These are phyloP conservation scores for Oikopleura dioica DNA, from an alignment of 23 tunicate species.

Conservation along the genomic window DNA sequence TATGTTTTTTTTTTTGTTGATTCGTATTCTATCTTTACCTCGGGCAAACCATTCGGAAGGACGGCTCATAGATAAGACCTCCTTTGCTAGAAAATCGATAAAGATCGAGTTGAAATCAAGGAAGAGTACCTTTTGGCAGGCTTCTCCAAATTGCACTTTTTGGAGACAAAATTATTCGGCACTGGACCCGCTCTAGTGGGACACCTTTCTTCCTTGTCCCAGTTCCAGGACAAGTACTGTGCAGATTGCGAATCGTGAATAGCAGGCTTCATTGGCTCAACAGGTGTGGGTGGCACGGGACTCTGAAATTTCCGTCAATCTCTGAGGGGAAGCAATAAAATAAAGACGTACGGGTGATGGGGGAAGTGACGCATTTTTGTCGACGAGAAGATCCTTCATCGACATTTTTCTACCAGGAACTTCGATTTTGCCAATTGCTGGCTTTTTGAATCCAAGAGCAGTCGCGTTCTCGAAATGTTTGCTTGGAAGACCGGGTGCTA, in stretches of 20 bases:
- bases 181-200: constrained; percentile 6
- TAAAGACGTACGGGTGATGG: too few relatives aligned
- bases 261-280: neutral
- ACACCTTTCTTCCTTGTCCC: neutral
- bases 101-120: too few relatives aligned
- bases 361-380: neutral
- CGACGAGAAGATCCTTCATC: neutral
- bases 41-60: too few relatives aligned
- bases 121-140: too few relatives aligned
- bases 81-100: too few relatives aligned
- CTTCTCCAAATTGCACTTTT: too few relatives aligned
- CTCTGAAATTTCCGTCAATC: neutral
- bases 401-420: neutral
- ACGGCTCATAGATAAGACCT: too few relatives aligned
- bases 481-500: neutral
- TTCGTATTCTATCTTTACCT: too few relatives aligned
- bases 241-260: neutral
- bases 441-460: constrained; percentile 2
- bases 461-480: neutral
- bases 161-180: too few relatives aligned
- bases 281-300: neutral
- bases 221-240: neutral
- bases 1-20: too few relatives aligned
- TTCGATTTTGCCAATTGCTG: neutral
- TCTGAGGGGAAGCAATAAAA: too few relatives aligned